phyloP scores from a whole-genome alignment of 2,113 vertebrate genomes.

The Rattus norvegicus region GRCr8 NC_086033.1:81144501-81145000 shows the following conservation, averaged over 20 bases:
- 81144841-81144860: not conserved
- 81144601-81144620: not conserved
- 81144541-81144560: not conserved
- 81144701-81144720: not conserved
- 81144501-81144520: not conserved
- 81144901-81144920: not conserved
- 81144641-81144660: not conserved
- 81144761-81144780: not conserved
- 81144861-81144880: not conserved
- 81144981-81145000: not conserved
- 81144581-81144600: not conserved
- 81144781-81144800: not conserved
- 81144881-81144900: not conserved
- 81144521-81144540: not conserved
- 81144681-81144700: not conserved
- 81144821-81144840: not conserved
- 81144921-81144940: not conserved
- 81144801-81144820: not conserved
- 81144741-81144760: not conserved
- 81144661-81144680: not conserved
- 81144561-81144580: not conserved
- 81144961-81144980: not conserved
- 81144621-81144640: not conserved
- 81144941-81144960: conserved; percentile 35
- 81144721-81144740: conserved; percentile 10